Evolutionary conservation across 2,888 invertebrate species (phyloP).

Genomic region (Calameuta pallipes): DNA sequence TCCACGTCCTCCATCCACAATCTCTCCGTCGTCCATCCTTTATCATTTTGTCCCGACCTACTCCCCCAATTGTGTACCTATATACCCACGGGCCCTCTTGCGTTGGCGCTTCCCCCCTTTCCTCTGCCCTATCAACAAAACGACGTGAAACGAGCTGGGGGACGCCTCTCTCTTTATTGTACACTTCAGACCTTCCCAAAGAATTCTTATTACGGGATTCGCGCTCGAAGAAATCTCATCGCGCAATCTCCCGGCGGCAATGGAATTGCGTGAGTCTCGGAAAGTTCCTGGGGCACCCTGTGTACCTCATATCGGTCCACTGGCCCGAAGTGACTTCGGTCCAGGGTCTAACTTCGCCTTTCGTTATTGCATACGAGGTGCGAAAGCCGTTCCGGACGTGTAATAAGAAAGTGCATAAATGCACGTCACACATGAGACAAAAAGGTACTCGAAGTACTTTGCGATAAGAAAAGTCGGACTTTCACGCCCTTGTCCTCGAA

Average conservation of each 20-base stretch:
- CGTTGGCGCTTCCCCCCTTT: not conserved
- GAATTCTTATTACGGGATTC: slow-evolving; percentile 59
- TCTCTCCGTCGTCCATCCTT: not conserved
- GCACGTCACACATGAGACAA: not conserved
- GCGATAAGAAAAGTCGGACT: not conserved
- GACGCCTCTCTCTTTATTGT: slow-evolving; percentile 48
- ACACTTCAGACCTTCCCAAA: slow-evolving; percentile 50
- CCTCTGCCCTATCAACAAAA: not conserved
- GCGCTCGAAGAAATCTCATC: slow-evolving; percentile 57
- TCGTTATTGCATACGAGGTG: not conserved
- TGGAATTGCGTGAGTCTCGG: slow-evolving; percentile 47
- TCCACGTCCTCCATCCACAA: not conserved
- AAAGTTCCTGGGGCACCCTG: slow-evolving; percentile 38
- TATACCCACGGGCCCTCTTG: not conserved
- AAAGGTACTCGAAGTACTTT: not conserved
- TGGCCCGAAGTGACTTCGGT: not conserved
- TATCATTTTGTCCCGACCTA: not conserved
- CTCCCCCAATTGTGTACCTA: not conserved
- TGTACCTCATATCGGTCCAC: not conserved
- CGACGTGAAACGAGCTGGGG: not conserved
- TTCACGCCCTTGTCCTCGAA: not conserved
- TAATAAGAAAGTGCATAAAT: not conserved
- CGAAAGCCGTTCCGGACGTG: not conserved
- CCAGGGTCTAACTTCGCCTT: not conserved
- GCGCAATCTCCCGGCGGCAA: slow-evolving; percentile 33